Base-by-base conservation (phyloP, 2,113 vertebrate genomes). In the Petrocephalus zakoni region DNA sequence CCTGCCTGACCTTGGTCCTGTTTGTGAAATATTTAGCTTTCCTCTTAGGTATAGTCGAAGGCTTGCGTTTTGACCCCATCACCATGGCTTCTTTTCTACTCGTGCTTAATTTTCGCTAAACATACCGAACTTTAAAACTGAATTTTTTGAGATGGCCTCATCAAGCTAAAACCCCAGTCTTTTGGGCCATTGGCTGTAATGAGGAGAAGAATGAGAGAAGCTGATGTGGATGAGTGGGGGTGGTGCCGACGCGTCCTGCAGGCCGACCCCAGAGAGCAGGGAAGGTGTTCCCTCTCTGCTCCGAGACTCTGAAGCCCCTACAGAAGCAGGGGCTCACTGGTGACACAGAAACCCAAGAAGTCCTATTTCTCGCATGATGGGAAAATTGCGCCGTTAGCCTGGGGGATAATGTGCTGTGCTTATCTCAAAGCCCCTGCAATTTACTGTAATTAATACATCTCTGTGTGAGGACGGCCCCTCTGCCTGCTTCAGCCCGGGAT, bases 361-460 rank as follows among this genome's bases (percentile, higher is more conserved):
- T 47, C 81, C 81, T 9, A 15, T 83, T 42, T 83, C n/a, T 83
- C 22, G 46, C 81, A 49, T 83, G 81, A 83, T 42, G 21, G 49
- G 81, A 83, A 83, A 49, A 83, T 83, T 47, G 81, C 2, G 17
- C 78, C 22, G 42, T 49, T 83, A 83, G 81, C 22, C 8, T 4
- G 42, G 34, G 29, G 81, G 37, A 49, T 83, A 47, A 83, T 47
- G 19, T n/a, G 9, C 81, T n/a, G 46, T 19, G 37, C 37, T 42
- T 83, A n/a, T n/a, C 22, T 83, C 9, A 4, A 21, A 22, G 42
- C 46, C 37, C 78, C 46, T 83, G 46, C 19, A 47, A 83, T 83
- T 83, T 47, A 37, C 37, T 83, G 81, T 22, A 83, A 83, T 83
- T 83, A 83, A 83, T 83, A 49, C 81, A 83, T 83, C 22, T 83